These are phyloP conservation scores for Euura saliciscinereae DNA, from an alignment of 1,140 invertebrate genomes.

Conservation along the genomic window DNA sequence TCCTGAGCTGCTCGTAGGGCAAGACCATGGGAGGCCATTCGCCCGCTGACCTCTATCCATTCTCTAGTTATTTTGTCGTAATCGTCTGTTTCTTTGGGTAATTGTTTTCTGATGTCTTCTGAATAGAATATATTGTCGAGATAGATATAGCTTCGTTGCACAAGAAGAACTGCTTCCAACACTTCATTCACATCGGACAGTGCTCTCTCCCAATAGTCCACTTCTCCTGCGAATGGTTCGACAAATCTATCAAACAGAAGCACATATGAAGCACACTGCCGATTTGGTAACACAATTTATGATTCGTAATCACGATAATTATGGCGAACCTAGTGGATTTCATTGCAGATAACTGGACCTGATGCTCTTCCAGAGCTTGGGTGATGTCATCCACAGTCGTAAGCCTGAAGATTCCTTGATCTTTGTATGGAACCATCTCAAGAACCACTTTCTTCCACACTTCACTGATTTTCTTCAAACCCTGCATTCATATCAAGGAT, in stretches of 20 bases:
- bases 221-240: conserved; percentile 79
- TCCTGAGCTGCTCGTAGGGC: conserved; percentile 47
- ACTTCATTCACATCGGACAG: conserved; percentile 79
- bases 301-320: conserved; percentile 7
- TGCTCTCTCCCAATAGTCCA: conserved; percentile 83
- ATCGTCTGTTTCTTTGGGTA: conserved; percentile 77
- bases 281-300: not conserved
- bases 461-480: conserved; percentile 71
- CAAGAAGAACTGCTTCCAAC: conserved; percentile 75
- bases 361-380: conserved; percentile 75
- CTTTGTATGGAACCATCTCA: conserved; percentile 74
- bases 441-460: conserved; percentile 74
- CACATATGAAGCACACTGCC: not conserved
- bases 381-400: conserved; percentile 75
- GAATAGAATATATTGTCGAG: conserved; percentile 85
- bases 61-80: conserved; percentile 75
- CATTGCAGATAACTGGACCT: conserved; percentile 78
- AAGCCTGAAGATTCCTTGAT: conserved; percentile 66
- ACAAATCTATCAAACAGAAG: conserved; percentile 68
- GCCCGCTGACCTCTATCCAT: conserved; percentile 74
- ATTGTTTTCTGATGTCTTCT: conserved; percentile 83
- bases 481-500: conserved; percentile 48
- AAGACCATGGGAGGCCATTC: conserved; percentile 42
- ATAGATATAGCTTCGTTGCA: conserved; percentile 81
- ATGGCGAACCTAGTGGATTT: conserved; percentile 71